Evolutionary conservation across 1,140 invertebrate species (phyloP).

Genomic region (Hestina assimilis): DNA sequence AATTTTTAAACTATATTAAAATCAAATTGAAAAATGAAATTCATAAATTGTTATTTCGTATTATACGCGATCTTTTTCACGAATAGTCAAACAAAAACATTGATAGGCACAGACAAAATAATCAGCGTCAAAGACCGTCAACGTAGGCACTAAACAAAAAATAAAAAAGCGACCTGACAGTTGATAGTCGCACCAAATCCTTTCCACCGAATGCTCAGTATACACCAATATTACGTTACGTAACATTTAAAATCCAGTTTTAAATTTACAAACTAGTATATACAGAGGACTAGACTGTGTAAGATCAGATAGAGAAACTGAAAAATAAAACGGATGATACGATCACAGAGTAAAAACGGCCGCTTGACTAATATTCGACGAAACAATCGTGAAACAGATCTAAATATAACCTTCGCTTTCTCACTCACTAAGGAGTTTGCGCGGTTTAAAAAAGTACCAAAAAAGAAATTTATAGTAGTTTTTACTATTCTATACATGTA

Average conservation of each 20-base stretch:
- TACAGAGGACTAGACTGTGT: constrained; percentile 20
- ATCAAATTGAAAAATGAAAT: too few species aligned
- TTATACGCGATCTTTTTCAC: too few species aligned
- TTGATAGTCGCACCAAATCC: constrained; percentile 38
- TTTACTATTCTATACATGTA: too few species aligned
- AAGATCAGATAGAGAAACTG: constrained; percentile 31
- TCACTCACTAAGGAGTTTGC: constrained; percentile 19
- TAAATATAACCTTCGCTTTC: constrained; percentile 27
- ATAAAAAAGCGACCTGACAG: constrained; percentile 37
- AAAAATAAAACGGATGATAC: constrained; percentile 26
- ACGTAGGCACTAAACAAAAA: constrained; percentile 15
- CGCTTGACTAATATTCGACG: constrained; percentile 32
- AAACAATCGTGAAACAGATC: constrained; percentile 29
- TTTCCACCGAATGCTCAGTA: constrained; percentile 34
- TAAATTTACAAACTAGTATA: constrained; percentile 17
- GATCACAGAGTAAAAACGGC: constrained; percentile 34
- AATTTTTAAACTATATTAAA: too few species aligned
- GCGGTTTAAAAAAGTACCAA: neutral
- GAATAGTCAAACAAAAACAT: too few species aligned
- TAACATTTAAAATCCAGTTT: constrained; percentile 37
- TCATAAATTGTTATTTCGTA: too few species aligned
- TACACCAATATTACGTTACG: constrained; percentile 35
- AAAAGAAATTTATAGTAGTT: constrained; percentile 1
- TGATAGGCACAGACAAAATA: neutral
- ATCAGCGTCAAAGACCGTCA: constrained; percentile 7